Evolutionary conservation across 2,113 vertebrate genomes (phyloP).

Genomic region (Myotis davidii): DNA sequence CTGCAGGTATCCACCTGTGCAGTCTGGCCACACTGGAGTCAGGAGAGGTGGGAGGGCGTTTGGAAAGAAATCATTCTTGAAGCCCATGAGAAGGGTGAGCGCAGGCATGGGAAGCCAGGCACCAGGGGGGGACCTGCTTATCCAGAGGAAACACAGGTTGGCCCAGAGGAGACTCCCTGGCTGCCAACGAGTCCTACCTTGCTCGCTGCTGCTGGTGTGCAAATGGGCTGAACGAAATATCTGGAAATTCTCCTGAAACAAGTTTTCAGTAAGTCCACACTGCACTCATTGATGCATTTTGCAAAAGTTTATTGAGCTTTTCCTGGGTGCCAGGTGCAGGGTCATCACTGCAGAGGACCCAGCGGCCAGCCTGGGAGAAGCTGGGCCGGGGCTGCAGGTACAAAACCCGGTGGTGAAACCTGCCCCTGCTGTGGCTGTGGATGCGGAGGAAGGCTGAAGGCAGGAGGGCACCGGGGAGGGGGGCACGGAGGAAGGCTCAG

Average conservation of each 20-base stretch:
- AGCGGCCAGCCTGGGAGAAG: not conserved
- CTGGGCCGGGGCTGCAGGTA: not conserved
- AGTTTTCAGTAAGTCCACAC: slow-evolving; percentile 21
- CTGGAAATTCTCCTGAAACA: not conserved
- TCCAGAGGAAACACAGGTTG: not conserved
- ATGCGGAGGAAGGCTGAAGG: not conserved
- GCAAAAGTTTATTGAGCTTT: slow-evolving; percentile 49
- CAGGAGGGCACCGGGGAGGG: no score
- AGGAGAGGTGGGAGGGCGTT: accelerated
- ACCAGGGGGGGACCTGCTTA: accelerated
- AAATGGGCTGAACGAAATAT: not conserved
- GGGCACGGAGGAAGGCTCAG: not conserved
- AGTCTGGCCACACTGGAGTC: not conserved
- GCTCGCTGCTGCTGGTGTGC: not conserved
- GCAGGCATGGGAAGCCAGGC: accelerated
- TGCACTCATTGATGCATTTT: accelerated
- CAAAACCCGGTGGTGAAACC: not conserved
- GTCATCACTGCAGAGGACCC: not conserved
- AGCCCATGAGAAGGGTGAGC: not conserved
- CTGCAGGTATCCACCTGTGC: not conserved
- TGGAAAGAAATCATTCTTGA: not conserved
- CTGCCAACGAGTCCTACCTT: not conserved
- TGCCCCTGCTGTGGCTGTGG: not conserved
- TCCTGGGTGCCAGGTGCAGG: accelerated
- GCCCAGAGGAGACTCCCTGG: not conserved